Evolutionary conservation across 2,888 invertebrate species (phyloP).

Genomic region (Dugesia japonica): DNA sequence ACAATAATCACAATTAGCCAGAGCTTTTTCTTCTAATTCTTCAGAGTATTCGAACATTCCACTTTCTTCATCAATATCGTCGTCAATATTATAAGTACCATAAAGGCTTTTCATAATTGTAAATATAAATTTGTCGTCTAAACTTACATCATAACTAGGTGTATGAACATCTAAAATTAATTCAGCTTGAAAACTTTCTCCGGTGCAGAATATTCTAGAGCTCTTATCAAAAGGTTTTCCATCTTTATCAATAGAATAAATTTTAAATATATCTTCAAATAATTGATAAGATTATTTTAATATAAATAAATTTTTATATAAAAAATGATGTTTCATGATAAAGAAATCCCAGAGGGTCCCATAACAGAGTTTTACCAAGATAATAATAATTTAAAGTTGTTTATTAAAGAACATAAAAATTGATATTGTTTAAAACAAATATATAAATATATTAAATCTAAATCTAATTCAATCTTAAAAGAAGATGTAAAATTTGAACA

Average conservation of each 20-base stretch:
- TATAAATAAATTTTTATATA: no score
- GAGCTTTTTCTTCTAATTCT: conserved; percentile 25
- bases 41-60: conserved; percentile 2
- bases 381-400: no score
- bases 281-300: no score
- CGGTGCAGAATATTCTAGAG: conserved; percentile 85
- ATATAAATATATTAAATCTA: no score
- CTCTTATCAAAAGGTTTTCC: conserved; percentile 95
- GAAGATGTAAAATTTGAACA: no score
- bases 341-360: no score
- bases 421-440: no score
- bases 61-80: conserved; percentile 23
- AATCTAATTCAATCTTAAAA: no score
- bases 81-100: no score
- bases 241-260: conserved; percentile 95
- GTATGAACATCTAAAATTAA: conserved; percentile 91
- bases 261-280: conserved; percentile 92
- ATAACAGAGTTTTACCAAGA: no score
- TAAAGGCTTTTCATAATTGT: conserved; percentile 74
- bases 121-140: conserved; percentile 66
- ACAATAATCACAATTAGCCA: conserved; percentile 89
- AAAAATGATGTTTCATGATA: no score
- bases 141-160: conserved; percentile 89
- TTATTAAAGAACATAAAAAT: no score
- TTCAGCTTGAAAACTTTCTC: conserved; percentile 99